These are phyloP conservation scores for Cathartes aura DNA, from an alignment of 2,113 vertebrate genomes.

Conservation along the genomic window DNA sequence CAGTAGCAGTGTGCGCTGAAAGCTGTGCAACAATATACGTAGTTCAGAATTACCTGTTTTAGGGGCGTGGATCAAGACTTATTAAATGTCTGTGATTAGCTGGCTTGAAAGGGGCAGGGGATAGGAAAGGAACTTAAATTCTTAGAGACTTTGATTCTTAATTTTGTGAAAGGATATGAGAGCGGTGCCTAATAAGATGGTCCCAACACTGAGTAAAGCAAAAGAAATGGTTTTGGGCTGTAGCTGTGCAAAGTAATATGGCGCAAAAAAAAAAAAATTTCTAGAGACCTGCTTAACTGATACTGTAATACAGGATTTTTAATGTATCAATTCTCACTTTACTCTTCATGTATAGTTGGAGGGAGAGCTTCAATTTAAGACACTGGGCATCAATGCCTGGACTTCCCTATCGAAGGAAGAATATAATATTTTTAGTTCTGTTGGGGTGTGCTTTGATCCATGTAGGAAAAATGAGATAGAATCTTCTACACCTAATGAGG, in stretches of 20 bases:
- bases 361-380: background rate
- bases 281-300: background rate
- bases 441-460: background rate
- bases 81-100: background rate
- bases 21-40: background rate
- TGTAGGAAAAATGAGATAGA: background rate
- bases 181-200: background rate
- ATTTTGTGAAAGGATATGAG: background rate
- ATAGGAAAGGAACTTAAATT: background rate
- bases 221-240: background rate
- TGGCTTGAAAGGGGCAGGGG: background rate
- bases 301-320: background rate
- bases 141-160: background rate
- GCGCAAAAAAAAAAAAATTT: background rate
- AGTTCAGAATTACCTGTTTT: background rate
- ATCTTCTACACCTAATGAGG: background rate
- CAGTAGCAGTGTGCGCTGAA: background rate
- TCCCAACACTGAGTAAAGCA: background rate
- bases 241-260: background rate
- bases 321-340: background rate
- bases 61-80: background rate
- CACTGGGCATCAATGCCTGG: background rate
- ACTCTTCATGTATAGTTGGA: rapidly evolving
- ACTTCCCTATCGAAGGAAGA: background rate
- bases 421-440: background rate